Evolutionary conservation across 2,888 invertebrate genomes (phyloP).

Genomic region (Nephrotoma guestfalica): DNA sequence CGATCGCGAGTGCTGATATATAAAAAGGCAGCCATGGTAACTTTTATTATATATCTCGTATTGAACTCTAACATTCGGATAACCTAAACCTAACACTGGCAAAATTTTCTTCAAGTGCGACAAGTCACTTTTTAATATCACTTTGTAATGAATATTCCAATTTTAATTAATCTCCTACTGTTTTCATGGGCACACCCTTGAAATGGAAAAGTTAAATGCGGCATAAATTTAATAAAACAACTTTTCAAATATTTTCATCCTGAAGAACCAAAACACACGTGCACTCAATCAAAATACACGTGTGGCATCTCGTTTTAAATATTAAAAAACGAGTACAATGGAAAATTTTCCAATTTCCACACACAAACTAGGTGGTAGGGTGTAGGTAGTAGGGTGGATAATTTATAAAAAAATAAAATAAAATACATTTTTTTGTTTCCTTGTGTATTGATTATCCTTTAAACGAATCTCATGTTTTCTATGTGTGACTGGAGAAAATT

Average conservation of each 20-base stretch:
- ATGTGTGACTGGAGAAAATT: not conserved
- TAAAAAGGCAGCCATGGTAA: not conserved
- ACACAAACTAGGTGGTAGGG: not conserved
- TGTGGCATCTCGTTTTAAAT: not conserved
- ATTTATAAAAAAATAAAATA: not conserved
- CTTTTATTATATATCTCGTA: not conserved
- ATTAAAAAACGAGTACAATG: not conserved
- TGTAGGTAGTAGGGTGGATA: not conserved
- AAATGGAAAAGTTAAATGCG: not conserved
- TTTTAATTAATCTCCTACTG: not conserved
- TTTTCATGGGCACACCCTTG: not conserved
- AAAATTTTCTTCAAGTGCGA: not conserved
- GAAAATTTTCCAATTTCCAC: not conserved
- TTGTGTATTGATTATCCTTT: not conserved
- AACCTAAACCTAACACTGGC: not conserved
- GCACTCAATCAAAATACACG: not conserved
- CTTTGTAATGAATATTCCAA: not conserved
- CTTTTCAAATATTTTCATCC: not conserved
- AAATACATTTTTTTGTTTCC: not conserved
- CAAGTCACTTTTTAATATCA: not conserved
- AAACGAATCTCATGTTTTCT: not conserved
- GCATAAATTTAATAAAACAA: not conserved
- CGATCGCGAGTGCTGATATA: not conserved
- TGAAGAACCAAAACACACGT: conserved; percentile 1
- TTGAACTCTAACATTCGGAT: not conserved